These are phyloP conservation scores for Drosophila cardini DNA, from an alignment of 1,140 invertebrate genomes.

Conservation along the genomic window DNA sequence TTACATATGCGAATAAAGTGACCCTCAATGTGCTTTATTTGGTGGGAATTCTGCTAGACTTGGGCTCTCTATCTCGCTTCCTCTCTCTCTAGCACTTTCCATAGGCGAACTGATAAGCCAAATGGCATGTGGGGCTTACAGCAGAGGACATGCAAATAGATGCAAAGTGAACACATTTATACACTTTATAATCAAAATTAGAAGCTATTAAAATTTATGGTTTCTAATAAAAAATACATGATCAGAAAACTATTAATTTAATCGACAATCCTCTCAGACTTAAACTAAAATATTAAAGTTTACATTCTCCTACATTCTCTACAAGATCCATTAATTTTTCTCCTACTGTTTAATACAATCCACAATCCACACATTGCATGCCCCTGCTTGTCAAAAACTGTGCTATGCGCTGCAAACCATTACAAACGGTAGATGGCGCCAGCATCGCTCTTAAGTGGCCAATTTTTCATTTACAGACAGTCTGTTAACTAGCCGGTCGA, in stretches of 20 bases:
- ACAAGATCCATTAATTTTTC: neutral
- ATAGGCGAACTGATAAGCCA: conserved; percentile 13
- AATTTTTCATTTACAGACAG: neutral
- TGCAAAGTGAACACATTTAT: too few relatives aligned
- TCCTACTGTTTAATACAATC: neutral
- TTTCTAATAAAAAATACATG: neutral
- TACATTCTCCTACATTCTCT: too few relatives aligned
- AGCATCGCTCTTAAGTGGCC: neutral
- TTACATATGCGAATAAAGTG: conserved; percentile 11
- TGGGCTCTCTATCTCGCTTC: neutral
- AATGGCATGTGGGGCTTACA: neutral
- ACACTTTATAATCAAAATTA: too few relatives aligned
- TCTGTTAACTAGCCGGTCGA: conserved; percentile 2
- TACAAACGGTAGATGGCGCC: conserved; percentile 27
- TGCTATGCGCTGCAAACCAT: conserved; percentile 1
- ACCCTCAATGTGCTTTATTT: neutral
- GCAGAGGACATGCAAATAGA: neutral
- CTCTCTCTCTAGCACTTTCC: conserved; percentile 7
- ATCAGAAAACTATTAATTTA: too few relatives aligned
- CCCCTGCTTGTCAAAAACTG: conserved; percentile 9
- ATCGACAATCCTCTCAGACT: too few relatives aligned
- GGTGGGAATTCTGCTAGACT: neutral
- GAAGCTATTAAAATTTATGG: too few relatives aligned
- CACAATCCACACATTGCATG: conserved; percentile 8
- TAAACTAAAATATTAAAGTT: too few relatives aligned